A percentile compares a stretch with the other conserved stretches of the same genome.
phyloP scores from a whole-genome alignment of 2,797 vertebrate genomes.

The Crocodylus rhombifer region DNA sequence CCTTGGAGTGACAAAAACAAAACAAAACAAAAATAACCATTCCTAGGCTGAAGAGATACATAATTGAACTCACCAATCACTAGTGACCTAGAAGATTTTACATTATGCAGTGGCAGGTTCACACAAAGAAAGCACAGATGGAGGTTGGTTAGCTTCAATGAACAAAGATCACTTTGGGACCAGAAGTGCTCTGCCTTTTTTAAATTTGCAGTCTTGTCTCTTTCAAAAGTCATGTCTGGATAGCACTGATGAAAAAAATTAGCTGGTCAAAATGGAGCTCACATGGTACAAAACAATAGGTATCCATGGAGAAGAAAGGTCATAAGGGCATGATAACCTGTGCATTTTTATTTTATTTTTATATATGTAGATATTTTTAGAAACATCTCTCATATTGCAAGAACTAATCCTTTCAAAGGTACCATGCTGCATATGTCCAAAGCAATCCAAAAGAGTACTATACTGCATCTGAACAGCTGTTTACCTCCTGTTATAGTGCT shows the following conservation, averaged over 20 bases:
- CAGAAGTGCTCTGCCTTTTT: neutral
- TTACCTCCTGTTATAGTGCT: conserved; percentile 54
- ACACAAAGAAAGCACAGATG: neutral
- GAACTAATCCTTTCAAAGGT: neutral
- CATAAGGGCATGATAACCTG: neutral
- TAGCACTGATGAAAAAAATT: conserved; percentile 9
- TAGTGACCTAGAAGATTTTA: neutral
- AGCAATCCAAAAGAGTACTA: neutral
- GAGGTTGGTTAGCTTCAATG: conserved; percentile 3
- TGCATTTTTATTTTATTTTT: neutral
- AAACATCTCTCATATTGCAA: neutral
- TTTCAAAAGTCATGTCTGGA: conserved; percentile 13
- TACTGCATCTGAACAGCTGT: conserved; percentile 26
- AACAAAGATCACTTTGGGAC: conserved; percentile 10
- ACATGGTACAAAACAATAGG: neutral
- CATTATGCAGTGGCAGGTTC: neutral
- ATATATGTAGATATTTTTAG: neutral
- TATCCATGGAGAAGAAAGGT: neutral
- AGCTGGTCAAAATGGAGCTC: conserved; percentile 13
- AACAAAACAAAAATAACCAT: neutral
- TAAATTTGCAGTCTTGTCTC: conserved; percentile 14
- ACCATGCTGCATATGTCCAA: neutral
- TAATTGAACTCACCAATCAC: neutral
- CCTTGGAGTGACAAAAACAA: neutral
- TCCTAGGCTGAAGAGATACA: neutral